Evolutionary conservation across 2,113 vertebrate genomes (phyloP).

Genomic region (Equus quagga): DNA sequence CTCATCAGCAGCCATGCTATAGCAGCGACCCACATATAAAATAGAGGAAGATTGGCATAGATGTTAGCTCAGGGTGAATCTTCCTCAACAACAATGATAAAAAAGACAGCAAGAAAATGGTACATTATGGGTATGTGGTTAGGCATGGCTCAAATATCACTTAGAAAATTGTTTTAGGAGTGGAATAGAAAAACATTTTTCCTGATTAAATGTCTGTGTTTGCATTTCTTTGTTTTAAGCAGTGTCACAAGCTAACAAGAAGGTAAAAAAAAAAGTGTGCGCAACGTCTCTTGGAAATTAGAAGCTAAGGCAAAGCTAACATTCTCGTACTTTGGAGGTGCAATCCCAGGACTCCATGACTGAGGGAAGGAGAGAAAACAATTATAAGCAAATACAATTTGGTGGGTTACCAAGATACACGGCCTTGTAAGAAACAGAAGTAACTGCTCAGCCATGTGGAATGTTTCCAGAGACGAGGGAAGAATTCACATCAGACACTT

Average conservation of each 20-base stretch:
- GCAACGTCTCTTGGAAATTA: background rate
- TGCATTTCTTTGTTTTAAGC: constrained; percentile 1
- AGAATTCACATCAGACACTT: background rate
- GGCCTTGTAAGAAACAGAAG: background rate
- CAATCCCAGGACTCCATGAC: background rate
- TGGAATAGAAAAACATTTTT: background rate
- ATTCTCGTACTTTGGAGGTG: background rate
- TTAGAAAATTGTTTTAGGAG: background rate
- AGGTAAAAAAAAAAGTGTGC: background rate
- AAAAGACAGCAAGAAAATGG: background rate
- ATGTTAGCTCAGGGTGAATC: too few relatives aligned
- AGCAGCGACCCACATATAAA: too few relatives aligned
- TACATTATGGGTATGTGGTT: background rate
- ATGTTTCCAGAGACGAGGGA: background rate
- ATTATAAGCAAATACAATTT: background rate
- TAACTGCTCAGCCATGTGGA: background rate
- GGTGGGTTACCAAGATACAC: background rate
- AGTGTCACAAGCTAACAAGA: background rate
- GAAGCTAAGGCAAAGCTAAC: background rate
- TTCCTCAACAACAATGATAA: too few relatives aligned
- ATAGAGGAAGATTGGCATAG: too few relatives aligned
- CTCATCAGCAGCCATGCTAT: too few relatives aligned
- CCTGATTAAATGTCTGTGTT: background rate
- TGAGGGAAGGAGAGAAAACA: background rate
- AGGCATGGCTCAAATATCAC: background rate